These are phyloP conservation scores for Bombus fervidus DNA, from an alignment of 1,140 invertebrate species.

Conservation along the genomic window DNA sequence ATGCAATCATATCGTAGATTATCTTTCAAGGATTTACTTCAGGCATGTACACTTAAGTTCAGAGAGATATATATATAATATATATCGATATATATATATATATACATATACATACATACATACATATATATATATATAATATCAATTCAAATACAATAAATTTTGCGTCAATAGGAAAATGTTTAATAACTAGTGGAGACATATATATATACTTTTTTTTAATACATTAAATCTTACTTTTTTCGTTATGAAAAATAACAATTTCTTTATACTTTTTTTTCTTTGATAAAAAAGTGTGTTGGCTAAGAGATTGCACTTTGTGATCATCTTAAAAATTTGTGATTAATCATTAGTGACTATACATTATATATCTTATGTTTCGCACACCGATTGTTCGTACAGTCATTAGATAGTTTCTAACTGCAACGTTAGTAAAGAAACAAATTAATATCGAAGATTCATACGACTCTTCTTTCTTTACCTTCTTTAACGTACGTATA, in stretches of 20 bases:
- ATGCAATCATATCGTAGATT: slow-evolving; percentile 40
- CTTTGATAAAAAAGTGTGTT: slow-evolving; percentile 80
- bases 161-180: slow-evolving; percentile 77
- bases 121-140: slow-evolving; percentile 65
- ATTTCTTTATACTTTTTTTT: slow-evolving; percentile 80
- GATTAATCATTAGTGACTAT: slow-evolving; percentile 71
- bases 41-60: slow-evolving; percentile 35
- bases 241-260: slow-evolving; percentile 82
- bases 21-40: slow-evolving; percentile 42
- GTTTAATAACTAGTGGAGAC: slow-evolving; percentile 78
- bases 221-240: slow-evolving; percentile 78
- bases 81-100: slow-evolving; percentile 41
- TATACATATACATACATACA: slow-evolving; percentile 36
- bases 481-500: slow-evolving; percentile 39
- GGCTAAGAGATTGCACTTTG: slow-evolving; percentile 83
- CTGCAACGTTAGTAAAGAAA: slow-evolving; percentile 67
- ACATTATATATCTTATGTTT: slow-evolving; percentile 69
- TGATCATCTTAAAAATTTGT: slow-evolving; percentile 81
- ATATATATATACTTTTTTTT: slow-evolving; percentile 69
- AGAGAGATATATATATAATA: slow-evolving; percentile 19
- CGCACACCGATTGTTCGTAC: slow-evolving; percentile 66
- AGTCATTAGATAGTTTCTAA: slow-evolving; percentile 67
- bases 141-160: slow-evolving; percentile 72
- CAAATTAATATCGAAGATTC: slow-evolving; percentile 60
- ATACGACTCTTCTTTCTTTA: slow-evolving; percentile 45